Conservation (phyloP, 2,888 invertebrate genomes). For the Eupithecia subumbrata region DNA sequence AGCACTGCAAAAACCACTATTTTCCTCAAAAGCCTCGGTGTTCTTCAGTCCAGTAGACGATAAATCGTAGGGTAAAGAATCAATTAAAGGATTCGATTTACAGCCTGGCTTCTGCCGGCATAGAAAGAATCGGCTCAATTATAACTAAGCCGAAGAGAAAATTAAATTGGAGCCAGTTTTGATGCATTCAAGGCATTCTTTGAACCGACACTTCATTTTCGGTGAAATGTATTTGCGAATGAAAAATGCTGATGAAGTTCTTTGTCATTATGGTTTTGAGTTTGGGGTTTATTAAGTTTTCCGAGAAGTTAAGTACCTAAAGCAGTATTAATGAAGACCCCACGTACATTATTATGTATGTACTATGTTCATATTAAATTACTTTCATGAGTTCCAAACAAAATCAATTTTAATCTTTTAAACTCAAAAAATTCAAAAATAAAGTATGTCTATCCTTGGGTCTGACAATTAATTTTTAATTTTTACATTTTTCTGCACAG, state of each 20-base stretch:
- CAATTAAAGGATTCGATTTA: constrained; percentile 73
- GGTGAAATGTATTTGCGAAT: constrained; percentile 38
- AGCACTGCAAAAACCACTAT: neutral
- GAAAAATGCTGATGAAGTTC: constrained; percentile 37
- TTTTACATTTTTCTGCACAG: no score
- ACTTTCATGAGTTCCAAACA: no score
- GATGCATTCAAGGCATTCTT: constrained; percentile 55
- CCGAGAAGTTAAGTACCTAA: neutral
- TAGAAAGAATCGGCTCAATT: constrained; percentile 81
- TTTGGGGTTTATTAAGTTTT: neutral
- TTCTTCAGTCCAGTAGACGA: constrained; percentile 18
- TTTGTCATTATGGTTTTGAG: constrained; percentile 6
- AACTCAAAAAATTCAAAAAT: no score
- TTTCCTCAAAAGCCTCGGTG: constrained; percentile 6
- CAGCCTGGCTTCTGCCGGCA: constrained; percentile 63
- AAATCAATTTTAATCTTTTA: no score
- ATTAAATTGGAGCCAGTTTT: constrained; percentile 74
- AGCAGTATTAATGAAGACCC: neutral
- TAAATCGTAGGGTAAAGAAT: constrained; percentile 60
- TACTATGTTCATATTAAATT: no score
- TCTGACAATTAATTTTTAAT: no score
- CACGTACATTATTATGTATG: no score
- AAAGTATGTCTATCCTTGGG: no score
- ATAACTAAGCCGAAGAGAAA: constrained; percentile 73
- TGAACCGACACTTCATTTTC: constrained; percentile 42